Evolutionary conservation across 2,888 invertebrate genomes (phyloP), one percentile per base, ranked within the genome.

Genomic region (Isoperla grammatica): DNA sequence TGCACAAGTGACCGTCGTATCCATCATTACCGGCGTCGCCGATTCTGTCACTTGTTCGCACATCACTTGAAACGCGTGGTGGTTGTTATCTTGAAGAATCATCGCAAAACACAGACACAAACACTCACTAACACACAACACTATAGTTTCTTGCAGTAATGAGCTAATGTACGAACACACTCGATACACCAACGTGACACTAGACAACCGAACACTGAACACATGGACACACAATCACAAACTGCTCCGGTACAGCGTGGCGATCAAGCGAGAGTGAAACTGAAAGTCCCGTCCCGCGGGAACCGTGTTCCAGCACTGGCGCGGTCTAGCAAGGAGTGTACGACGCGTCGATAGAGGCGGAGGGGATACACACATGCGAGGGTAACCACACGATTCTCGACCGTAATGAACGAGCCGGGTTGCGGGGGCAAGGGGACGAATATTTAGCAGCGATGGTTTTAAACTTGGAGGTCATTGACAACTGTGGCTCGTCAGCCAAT

Each of bases 381-480:
- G 60, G 61, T 62, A 57, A 69, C 67, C 70, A 69, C 69, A 69
- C 71, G 70, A 70, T 70, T 70, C 69, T 70, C 69, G 71, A 69
- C 70, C 69, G 68, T 53, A 53, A 2, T 3, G 49, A 2, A 20
- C 17, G 17, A 2, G 13, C 35, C 11, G 12, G 29, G 6, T 75
- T 76, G 54, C 22, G 59, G 59, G 54, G 48, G 61, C 13, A 77
- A 72, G 75, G 73, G 73, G 70, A 70, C 66, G 72, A 72, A 74
- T 76, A 77, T 76, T 59, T 77, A 75, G 76, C 75, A 77, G 77
- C 77, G 78, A 77, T 75, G 72, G 84, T 80, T 86, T 82, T 83
- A 84, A 85, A 84, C 81, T 83, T 84, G 85, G 86, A 87, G 87
- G 87, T 87, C 86, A 87, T 86, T 86, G 86, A 85, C 86, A 86